Percentiles rank a stretch among this genome's conserved stretches.
Evolutionary conservation across 2,797 vertebrate species (phyloP).

Genomic region (Antennarius maculatus): DNA sequence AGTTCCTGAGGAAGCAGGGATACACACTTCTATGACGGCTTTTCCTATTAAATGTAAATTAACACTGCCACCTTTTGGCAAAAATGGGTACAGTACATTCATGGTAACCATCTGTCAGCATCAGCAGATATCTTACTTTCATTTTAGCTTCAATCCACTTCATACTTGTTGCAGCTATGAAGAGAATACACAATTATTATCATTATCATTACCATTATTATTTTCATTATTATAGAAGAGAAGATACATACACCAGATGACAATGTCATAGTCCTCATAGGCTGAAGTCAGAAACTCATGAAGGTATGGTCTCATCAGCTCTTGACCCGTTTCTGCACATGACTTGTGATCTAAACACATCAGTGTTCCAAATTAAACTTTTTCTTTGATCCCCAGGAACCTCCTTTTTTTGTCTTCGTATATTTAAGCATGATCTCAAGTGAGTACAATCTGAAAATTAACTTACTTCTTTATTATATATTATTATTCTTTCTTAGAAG

Average conservation of each 20-base stretch:
- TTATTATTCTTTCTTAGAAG: neutral
- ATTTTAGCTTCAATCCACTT: conserved; percentile 99
- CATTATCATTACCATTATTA: too few species aligned
- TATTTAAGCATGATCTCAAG: neutral
- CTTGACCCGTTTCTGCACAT: conserved; percentile 96
- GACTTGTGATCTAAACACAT: conserved; percentile 92
- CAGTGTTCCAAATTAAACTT: neutral
- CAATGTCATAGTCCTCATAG: conserved; percentile 98
- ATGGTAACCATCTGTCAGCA: neutral
- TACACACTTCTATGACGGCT: conserved; percentile 2
- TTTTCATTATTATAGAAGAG: neutral
- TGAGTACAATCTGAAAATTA: neutral
- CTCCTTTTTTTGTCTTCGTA: neutral
- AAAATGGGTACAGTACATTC: conserved; percentile 7
- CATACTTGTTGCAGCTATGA: conserved; percentile 98
- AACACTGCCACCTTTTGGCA: conserved; percentile 65
- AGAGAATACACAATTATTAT: conserved; percentile 26
- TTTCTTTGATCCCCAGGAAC: neutral
- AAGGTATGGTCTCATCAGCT: conserved; percentile 97
- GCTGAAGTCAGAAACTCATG: conserved; percentile 98
- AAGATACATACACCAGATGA: conserved; percentile 96
- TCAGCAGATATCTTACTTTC: conserved; percentile 84
- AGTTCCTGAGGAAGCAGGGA: conserved; percentile 84
- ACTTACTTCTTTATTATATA: neutral
- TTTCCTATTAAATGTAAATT: conserved; percentile 1